Conservation (phyloP, 2,113 vertebrate genomes). For the Cynoglossus semilaevis region DNA sequence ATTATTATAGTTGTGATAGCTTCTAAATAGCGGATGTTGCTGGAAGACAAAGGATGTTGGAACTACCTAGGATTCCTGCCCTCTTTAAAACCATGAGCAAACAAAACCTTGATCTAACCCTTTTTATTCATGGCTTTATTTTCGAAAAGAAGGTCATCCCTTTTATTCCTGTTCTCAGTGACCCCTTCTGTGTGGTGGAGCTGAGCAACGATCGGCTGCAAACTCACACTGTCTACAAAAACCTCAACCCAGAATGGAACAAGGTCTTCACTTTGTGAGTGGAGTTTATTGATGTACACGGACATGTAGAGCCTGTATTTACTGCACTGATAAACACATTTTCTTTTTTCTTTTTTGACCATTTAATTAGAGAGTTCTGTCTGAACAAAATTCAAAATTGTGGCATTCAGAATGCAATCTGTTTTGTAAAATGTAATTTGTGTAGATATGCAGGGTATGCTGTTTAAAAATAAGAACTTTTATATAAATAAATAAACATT, state of each 20-base stretch:
- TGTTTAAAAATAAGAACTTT: too few species aligned
- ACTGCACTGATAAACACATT: neutral
- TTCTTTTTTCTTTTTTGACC: too few species aligned
- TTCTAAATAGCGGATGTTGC: conserved; percentile 16
- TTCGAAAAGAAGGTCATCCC: conserved; percentile 5
- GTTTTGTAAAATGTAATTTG: too few species aligned
- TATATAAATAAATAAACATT: too few species aligned
- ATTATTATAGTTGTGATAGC: conserved; percentile 42
- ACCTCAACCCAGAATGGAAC: conserved; percentile 97
- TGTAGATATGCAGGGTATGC: too few species aligned
- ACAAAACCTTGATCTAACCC: neutral
- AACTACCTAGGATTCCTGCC: conserved; percentile 24
- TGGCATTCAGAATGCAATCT: too few species aligned
- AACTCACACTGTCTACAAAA: conserved; percentile 97
- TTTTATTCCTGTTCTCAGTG: conserved; percentile 62
- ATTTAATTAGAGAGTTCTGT: neutral
- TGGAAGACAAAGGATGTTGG: conserved; percentile 32
- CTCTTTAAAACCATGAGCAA: conserved; percentile 3
- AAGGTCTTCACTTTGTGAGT: conserved; percentile 99
- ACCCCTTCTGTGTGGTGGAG: conserved; percentile 97
- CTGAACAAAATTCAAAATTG: neutral
- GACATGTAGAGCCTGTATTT: neutral
- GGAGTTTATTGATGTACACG: neutral
- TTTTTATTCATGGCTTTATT: neutral
- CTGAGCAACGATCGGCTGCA: conserved; percentile 94